A percentile compares a stretch with the other conserved stretches of the same genome.
phyloP scores from a whole-genome alignment of 2,113 vertebrate species.

The Piliocolobus tephrosceles region DNA sequence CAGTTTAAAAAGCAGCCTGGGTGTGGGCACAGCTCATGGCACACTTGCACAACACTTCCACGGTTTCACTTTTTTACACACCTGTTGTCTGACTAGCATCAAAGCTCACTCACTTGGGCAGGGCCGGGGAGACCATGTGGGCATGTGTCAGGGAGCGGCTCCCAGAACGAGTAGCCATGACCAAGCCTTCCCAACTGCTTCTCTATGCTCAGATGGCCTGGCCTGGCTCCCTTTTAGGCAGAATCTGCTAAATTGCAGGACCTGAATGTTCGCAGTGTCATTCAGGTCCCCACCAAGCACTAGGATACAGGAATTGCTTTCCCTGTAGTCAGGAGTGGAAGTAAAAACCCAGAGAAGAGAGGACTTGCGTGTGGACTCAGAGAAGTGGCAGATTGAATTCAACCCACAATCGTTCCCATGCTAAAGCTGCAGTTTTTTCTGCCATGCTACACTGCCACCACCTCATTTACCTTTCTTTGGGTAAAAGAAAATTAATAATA shows the following conservation, averaged over 20 bases:
- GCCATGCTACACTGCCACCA: background rate
- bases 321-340: background rate
- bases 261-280: background rate
- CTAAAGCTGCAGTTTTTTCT: background rate
- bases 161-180: background rate
- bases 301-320: background rate
- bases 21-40: background rate
- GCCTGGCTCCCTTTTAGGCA: background rate
- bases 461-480: background rate
- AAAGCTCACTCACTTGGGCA: background rate
- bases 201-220: background rate
- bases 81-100: background rate
- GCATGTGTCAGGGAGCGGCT: background rate
- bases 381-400: no score
- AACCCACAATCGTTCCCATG: rapidly evolving
- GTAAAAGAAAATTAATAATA: background rate
- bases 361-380: background rate
- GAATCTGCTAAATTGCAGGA: background rate
- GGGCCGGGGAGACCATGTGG: background rate
- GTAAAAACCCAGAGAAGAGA: background rate
- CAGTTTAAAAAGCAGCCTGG: background rate
- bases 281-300: no score
- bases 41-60: background rate
- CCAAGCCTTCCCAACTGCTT: slow-evolving; percentile 25
- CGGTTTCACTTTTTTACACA: background rate